Base-by-base conservation (phyloP, 2,797 vertebrate genomes). In the Malacoctenus gilli region DNA sequence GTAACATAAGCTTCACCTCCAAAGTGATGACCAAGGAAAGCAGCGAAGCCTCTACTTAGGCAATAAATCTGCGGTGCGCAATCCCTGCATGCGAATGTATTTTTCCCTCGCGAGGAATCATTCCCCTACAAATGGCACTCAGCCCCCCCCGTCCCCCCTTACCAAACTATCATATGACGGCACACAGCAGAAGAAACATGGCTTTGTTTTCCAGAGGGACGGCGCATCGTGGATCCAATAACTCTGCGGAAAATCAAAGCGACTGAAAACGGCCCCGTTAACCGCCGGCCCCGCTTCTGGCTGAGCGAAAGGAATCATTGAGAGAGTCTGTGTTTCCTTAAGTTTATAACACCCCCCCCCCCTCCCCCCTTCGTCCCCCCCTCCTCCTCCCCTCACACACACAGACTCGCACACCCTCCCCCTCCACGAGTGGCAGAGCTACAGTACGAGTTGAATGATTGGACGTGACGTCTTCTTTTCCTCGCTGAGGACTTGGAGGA, bases 101-200 rank as follows among this genome's bases (percentile, higher is more conserved):
- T 77, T 85, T 83, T 48, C 56, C 71, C 69, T 66, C 38, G 40
- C 74, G 77, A 68, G 69, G 62, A 65, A 70, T 82, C 73, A 68
- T 79, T 77, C 66, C n/a, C 50, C 64, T 53, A 43, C 48, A 55
- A 76, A 75, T 59, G 54, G 32, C 5, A 28, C n/a, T n/a, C n/a
- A 28, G 5, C 9, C 9, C 25, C 25, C 19, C 69, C 77, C 72
- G 48, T 15, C 61, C 77, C 63, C 69, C 77, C 61, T 18, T 46
- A 63, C 62, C 48, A 51, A 54, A 75, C 76, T 82, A 80, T 87
- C 83, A 75, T 61, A 78, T 87, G 80, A 82, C 83, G 25, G 51
- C 44, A 51, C 36, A 1, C 22, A 68, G 70, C 58, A 77, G 25
- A 78, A 82, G 82, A 83, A 68, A 67, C 71, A 70, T 71, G 68